These are phyloP conservation scores for Platorchestia sp. DNA, from an alignment of 1,140 invertebrate genomes.

Conservation along the genomic window DNA sequence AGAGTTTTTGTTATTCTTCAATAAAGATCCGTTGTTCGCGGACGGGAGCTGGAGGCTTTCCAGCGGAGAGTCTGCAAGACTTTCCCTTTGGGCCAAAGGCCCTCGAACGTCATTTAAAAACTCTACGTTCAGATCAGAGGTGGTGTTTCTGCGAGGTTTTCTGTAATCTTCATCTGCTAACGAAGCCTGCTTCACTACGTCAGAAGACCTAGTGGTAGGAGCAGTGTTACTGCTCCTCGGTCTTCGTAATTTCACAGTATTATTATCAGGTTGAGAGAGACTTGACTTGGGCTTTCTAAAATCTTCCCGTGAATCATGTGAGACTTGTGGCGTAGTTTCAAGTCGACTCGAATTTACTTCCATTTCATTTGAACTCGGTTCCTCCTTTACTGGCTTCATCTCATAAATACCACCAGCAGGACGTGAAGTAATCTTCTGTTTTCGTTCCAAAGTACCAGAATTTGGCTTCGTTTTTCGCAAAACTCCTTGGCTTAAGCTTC, in stretches of 20 bases:
- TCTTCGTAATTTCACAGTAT: constrained; percentile 6
- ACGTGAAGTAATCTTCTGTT: not conserved
- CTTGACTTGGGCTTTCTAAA: not conserved
- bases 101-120: not conserved
- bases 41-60: not conserved
- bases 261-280: not conserved
- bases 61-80: not conserved
- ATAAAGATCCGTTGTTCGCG: not conserved
- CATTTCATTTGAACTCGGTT: not conserved
- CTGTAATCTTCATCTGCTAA: not conserved
- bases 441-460: not conserved
- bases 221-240: not conserved
- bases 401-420: constrained; percentile 26
- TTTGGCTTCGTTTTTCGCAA: not conserved
- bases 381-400: constrained; percentile 11
- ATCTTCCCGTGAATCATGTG: not conserved
- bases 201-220: not conserved
- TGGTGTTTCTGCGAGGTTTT: constrained; percentile 15
- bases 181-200: not conserved
- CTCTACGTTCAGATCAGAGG: not conserved
- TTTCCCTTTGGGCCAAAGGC: not conserved
- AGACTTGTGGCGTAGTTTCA: not conserved
- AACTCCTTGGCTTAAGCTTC: constrained; percentile 22
- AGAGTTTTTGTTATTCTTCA: not conserved
- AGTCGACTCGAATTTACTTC: not conserved